Percentiles rank a stretch among this genome's conserved stretches.
Evolutionary conservation across 1,140 invertebrate species (phyloP).

Genomic region (Andrena cerasifolii): DNA sequence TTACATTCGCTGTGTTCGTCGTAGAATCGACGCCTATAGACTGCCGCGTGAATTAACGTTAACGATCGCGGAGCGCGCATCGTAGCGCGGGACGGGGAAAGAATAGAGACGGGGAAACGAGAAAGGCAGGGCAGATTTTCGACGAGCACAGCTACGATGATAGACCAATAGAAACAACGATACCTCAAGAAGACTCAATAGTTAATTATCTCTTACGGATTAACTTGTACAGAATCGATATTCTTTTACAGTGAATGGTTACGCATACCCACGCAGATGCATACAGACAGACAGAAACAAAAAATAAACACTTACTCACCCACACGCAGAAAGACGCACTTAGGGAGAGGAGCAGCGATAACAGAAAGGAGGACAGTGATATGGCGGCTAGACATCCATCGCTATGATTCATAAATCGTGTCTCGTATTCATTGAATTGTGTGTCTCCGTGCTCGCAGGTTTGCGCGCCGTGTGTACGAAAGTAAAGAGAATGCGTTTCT

Average conservation of each 20-base stretch:
- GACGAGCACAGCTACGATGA: constrained; percentile 74
- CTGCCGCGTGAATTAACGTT: constrained; percentile 42
- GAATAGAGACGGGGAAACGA: neutral
- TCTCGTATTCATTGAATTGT: constrained; percentile 61
- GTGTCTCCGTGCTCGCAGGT: constrained; percentile 73
- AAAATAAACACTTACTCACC: neutral
- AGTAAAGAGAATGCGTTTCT: constrained; percentile 65
- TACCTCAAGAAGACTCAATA: constrained; percentile 83
- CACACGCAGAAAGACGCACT: constrained; percentile 35
- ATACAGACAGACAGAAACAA: constrained; percentile 15
- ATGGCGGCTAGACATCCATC: constrained; percentile 49
- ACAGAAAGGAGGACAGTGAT: constrained; percentile 49
- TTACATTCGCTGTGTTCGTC: constrained; percentile 71
- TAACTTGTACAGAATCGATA: constrained; percentile 82
- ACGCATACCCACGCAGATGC: constrained; percentile 35
- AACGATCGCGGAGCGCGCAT: neutral
- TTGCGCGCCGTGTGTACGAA: constrained; percentile 67
- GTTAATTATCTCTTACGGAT: constrained; percentile 79
- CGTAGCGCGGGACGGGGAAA: neutral
- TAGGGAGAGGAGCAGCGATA: constrained; percentile 47
- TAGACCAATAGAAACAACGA: constrained; percentile 83
- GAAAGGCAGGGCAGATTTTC: constrained; percentile 53
- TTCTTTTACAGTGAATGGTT: constrained; percentile 80
- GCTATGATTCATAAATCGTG: constrained; percentile 34
- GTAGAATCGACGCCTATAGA: constrained; percentile 55